Evolutionary conservation across 2,113 vertebrate genomes (phyloP).

Genomic region (Sigmodon hispidus): DNA sequence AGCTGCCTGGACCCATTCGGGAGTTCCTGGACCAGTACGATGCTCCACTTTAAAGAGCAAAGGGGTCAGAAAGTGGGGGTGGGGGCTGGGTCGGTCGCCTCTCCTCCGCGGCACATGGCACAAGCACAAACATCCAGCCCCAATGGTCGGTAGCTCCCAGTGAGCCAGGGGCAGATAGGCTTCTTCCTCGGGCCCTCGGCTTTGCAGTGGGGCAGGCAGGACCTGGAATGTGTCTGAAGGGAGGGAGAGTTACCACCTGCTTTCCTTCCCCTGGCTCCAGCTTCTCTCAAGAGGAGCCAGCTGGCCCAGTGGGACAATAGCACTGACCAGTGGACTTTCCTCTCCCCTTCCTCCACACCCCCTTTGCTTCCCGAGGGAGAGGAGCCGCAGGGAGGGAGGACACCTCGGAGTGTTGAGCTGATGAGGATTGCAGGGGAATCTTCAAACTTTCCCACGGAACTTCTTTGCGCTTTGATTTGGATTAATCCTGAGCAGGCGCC

Average conservation of each 20-base stretch:
- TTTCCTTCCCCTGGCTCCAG: slow-evolving; percentile 28
- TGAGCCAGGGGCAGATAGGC: background rate
- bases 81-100: slow-evolving; percentile 43
- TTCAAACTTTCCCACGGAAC: slow-evolving; percentile 70
- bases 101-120: slow-evolving; percentile 62
- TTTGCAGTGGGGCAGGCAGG: background rate
- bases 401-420: slow-evolving; percentile 43
- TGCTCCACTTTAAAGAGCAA: slow-evolving; percentile 89
- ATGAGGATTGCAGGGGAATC: slow-evolving; percentile 56
- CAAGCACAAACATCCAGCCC: slow-evolving; percentile 76
- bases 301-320: slow-evolving; percentile 42
- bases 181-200: background rate
- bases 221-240: slow-evolving; percentile 50
- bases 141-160: background rate
- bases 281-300: background rate
- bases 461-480: slow-evolving; percentile 76
- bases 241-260: slow-evolving; percentile 30
- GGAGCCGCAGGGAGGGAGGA: background rate
- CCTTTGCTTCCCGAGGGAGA: background rate
- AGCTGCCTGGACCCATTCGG: slow-evolving; percentile 93
- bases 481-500: slow-evolving; percentile 48
- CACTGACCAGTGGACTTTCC: background rate
- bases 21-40: slow-evolving; percentile 97
- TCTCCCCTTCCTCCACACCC: background rate
- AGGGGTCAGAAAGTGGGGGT: slow-evolving; percentile 13